A percentile compares a stretch with the other conserved stretches of the same genome.
Conservation (phyloP, 2,113 vertebrate genomes). For the Podiceps cristatus region DNA sequence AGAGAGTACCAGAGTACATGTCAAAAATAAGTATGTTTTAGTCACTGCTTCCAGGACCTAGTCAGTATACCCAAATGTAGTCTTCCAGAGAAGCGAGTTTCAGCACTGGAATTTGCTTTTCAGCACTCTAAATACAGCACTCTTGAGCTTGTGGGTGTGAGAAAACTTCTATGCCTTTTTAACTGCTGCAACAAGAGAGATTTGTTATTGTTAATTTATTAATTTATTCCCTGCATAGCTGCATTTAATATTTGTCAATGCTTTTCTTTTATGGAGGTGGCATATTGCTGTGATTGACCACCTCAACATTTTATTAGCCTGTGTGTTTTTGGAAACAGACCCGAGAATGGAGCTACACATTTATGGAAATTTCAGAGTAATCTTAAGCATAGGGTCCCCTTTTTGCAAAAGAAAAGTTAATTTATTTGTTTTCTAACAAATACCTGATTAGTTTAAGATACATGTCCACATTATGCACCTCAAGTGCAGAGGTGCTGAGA, state of each 20-base stretch:
- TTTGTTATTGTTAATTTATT: neutral
- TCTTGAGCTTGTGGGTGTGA: slow-evolving; percentile 69
- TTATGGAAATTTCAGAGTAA: neutral
- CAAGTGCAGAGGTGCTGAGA: neutral
- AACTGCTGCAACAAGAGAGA: slow-evolving; percentile 56
- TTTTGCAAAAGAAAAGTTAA: neutral
- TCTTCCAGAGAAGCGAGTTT: neutral
- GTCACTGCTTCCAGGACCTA: slow-evolving; percentile 38
- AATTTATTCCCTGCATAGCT: slow-evolving; percentile 20
- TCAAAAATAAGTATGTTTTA: slow-evolving; percentile 52
- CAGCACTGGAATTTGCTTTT: slow-evolving; percentile 47
- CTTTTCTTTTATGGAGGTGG: neutral
- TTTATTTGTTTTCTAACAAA: neutral
- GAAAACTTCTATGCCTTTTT: slow-evolving; percentile 67
- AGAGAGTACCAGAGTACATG: neutral
- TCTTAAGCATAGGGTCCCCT: rapidly evolving
- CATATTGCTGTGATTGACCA: neutral
- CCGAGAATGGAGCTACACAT: rapidly evolving
- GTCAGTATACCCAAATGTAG: slow-evolving; percentile 14
- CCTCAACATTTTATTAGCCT: neutral
- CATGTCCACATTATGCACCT: rapidly evolving
- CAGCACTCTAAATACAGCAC: slow-evolving; percentile 50
- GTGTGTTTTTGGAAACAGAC: neutral
- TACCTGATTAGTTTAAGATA: neutral
- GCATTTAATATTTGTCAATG: neutral